These are phyloP conservation scores for Lethenteron camtschaticum DNA, from an alignment of 2,113 vertebrate genomes.

Conservation along the genomic window DNA sequence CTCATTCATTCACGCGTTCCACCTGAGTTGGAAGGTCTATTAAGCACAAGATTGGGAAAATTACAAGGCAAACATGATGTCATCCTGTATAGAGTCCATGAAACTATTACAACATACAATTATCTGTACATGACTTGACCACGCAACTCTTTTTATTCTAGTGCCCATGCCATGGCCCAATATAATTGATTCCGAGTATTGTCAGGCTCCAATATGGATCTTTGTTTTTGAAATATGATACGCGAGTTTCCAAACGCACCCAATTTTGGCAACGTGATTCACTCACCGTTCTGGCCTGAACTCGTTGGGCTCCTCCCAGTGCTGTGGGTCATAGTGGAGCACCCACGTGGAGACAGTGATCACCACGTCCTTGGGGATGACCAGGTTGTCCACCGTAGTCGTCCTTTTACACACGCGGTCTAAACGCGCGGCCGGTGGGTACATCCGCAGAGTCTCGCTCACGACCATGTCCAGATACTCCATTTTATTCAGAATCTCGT, in stretches of 20 bases:
- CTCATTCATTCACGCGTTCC: too few relatives aligned
- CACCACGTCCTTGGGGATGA: slow-evolving; percentile 18
- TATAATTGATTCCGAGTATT: too few relatives aligned
- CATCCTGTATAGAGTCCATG: too few relatives aligned
- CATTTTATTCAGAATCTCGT: neutral
- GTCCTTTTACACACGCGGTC: neutral
- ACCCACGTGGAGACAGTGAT: slow-evolving; percentile 15
- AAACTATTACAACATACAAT: too few relatives aligned
- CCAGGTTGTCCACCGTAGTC: slow-evolving; percentile 10
- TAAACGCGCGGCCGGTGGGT: neutral
- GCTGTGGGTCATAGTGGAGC: slow-evolving; percentile 22
- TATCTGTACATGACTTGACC: too few relatives aligned
- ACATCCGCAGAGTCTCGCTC: neutral
- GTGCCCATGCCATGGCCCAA: too few relatives aligned
- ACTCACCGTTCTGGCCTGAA: slow-evolving; percentile 23
- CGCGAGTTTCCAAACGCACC: slow-evolving; percentile 26
- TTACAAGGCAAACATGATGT: too few relatives aligned
- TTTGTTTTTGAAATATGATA: too few relatives aligned
- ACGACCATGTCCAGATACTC: slow-evolving; percentile 4
- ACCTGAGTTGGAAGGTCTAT: too few relatives aligned
- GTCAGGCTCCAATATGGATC: too few relatives aligned
- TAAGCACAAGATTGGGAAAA: too few relatives aligned
- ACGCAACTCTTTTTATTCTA: too few relatives aligned
- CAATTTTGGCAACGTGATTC: slow-evolving; percentile 21
- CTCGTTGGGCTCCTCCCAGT: slow-evolving; percentile 21